These are phyloP conservation scores for Sisor rabdophorus DNA, from an alignment of 2,113 vertebrate genomes.

Conservation along the genomic window DNA sequence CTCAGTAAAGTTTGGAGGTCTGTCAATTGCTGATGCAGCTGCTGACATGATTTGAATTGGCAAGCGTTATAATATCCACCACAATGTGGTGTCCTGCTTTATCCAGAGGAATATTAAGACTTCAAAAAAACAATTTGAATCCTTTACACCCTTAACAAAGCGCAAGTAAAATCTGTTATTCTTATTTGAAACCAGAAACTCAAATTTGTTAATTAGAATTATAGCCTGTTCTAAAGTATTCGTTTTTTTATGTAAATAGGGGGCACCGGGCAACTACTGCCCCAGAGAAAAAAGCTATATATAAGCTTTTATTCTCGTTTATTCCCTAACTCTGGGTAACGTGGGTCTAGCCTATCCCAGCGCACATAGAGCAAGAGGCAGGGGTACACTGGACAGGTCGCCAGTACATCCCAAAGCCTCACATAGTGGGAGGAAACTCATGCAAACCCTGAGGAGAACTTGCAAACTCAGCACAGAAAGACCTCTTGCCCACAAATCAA, in stretches of 20 bases:
- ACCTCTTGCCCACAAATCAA: too few species aligned
- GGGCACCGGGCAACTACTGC: too few species aligned
- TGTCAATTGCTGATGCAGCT: neutral
- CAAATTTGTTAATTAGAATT: neutral
- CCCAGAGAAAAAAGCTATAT: too few species aligned
- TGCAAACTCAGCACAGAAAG: too few species aligned
- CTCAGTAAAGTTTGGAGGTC: neutral
- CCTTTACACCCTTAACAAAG: neutral
- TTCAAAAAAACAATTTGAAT: neutral
- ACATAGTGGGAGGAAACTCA: too few species aligned
- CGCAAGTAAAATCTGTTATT: neutral
- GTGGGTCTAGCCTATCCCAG: too few species aligned
- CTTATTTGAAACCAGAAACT: neutral
- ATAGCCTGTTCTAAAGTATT: neutral
- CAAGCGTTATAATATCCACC: neutral
- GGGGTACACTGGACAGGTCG: too few species aligned
- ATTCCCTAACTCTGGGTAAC: too few species aligned
- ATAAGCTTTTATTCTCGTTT: too few species aligned
- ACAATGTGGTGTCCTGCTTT: neutral
- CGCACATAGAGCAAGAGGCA: too few species aligned
- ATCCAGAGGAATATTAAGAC: neutral
- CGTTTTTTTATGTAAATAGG: neutral
- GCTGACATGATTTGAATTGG: neutral
- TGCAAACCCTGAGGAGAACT: too few species aligned
- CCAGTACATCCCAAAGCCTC: too few species aligned